These are phyloP conservation scores for Melolontha melolontha DNA, from an alignment of 2,888 invertebrate species.

Conservation along the genomic window DNA sequence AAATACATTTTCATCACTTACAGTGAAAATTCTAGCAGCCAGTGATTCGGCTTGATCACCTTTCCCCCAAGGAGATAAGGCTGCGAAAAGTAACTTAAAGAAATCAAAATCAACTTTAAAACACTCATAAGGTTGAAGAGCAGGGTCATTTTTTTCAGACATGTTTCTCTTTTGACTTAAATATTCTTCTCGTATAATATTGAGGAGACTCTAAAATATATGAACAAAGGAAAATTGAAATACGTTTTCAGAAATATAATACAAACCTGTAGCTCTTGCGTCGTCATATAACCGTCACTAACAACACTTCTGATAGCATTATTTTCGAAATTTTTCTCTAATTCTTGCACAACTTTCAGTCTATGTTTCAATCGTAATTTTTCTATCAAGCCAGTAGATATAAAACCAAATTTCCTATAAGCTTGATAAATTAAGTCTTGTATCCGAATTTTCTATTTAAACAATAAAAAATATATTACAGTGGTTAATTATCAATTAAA, in stretches of 20 bases:
- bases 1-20: conserved; percentile 62
- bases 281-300: conserved; percentile 75
- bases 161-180: conserved; percentile 76
- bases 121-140: conserved; percentile 86
- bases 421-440: conserved; percentile 89
- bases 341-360: conserved; percentile 89
- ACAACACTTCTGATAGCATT: conserved; percentile 90
- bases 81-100: conserved; percentile 87
- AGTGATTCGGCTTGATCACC: conserved; percentile 84
- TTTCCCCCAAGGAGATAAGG: conserved; percentile 92
- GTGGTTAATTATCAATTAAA: neutral
- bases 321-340: conserved; percentile 89
- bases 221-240: too few relatives aligned
- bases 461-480: conserved; percentile 32
- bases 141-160: conserved; percentile 75
- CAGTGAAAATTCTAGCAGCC: conserved; percentile 90
- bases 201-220: conserved; percentile 58
- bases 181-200: conserved; percentile 79
- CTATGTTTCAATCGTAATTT: conserved; percentile 91
- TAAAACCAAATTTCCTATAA: conserved; percentile 82
- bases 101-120: conserved; percentile 91
- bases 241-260: too few relatives aligned
- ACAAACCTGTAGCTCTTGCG: conserved; percentile 70
- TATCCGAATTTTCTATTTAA: conserved; percentile 77
- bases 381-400: conserved; percentile 90